Percentiles rank a stretch among this genome's conserved stretches.
phyloP scores from a whole-genome alignment of 1,140 invertebrate species.

The Scaptomyza pallida region DNA sequence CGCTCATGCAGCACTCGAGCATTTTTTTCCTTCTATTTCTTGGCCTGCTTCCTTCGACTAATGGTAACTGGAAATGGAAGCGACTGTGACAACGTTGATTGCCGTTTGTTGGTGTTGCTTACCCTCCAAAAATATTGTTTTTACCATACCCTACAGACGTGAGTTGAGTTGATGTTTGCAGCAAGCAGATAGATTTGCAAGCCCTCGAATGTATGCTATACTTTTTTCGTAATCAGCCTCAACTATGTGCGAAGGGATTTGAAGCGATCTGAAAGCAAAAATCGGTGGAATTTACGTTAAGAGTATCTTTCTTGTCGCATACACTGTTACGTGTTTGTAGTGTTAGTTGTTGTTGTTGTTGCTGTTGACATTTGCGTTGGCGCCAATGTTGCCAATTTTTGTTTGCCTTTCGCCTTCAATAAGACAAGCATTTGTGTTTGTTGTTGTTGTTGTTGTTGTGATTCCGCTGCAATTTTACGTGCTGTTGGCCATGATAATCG shows the following conservation, averaged over 20 bases:
- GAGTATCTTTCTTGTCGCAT: background rate
- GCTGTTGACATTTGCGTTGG: slow-evolving; percentile 54
- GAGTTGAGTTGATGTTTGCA: too few species aligned
- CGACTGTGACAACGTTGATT: slow-evolving; percentile 59
- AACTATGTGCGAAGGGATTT: background rate
- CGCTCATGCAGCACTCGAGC: slow-evolving; percentile 71
- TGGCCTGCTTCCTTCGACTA: slow-evolving; percentile 50
- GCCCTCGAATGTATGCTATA: too few species aligned
- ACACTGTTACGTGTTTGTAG: background rate
- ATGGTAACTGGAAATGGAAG: slow-evolving; percentile 77
- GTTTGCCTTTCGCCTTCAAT: slow-evolving; percentile 65
- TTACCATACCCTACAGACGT: background rate
- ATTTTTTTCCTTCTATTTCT: slow-evolving; percentile 25
- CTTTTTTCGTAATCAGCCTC: too few species aligned
- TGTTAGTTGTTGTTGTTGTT: slow-evolving; percentile 28
- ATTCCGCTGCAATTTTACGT: slow-evolving; percentile 69
- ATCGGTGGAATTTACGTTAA: too few species aligned
- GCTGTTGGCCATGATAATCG: slow-evolving; percentile 71
- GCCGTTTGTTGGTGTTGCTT: slow-evolving; percentile 48
- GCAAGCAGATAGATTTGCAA: background rate
- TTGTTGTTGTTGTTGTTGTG: slow-evolving; percentile 17
- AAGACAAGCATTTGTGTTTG: slow-evolving; percentile 58
- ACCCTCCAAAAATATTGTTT: slow-evolving; percentile 26
- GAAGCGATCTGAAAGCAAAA: background rate
- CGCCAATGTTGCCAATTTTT: slow-evolving; percentile 64